phyloP scores from a whole-genome alignment of 2,113 vertebrate species.

The Perognathus longimembris region DNA sequence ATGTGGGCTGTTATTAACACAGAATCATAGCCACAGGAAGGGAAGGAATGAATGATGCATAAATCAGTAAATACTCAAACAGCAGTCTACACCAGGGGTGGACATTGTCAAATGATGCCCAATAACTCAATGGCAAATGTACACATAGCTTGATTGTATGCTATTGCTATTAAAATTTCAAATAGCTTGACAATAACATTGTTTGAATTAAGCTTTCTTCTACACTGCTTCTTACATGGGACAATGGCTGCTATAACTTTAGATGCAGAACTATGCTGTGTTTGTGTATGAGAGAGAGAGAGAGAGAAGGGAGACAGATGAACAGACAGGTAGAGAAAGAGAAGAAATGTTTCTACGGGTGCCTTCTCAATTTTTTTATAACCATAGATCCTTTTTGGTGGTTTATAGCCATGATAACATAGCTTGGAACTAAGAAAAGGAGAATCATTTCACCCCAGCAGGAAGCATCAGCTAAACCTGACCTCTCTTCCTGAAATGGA shows the following conservation, averaged over 20 bases:
- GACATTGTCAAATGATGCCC: background rate
- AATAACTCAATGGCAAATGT: background rate
- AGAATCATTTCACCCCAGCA: slow-evolving; percentile 31
- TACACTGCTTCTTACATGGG: background rate
- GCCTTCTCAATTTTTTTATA: slow-evolving; percentile 15
- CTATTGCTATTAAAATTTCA: slow-evolving; percentile 29
- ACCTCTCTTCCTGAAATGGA: slow-evolving; percentile 28
- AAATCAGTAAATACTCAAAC: slow-evolving; percentile 50
- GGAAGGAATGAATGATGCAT: slow-evolving; percentile 16
- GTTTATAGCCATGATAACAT: slow-evolving; percentile 28
- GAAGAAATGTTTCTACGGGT: slow-evolving; percentile 31
- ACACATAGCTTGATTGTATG: background rate
- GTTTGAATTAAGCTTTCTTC: slow-evolving; percentile 25
- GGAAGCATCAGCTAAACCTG: slow-evolving; percentile 9
- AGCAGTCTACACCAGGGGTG: background rate
- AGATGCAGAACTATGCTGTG: slow-evolving; percentile 22
- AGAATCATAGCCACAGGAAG: background rate
- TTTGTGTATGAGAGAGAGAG: background rate
- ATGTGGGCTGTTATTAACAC: slow-evolving; percentile 15
- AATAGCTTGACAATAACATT: slow-evolving; percentile 13
- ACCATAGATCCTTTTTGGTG: background rate
- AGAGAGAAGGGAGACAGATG: background rate
- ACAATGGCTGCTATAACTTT: background rate
- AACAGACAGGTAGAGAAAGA: no score
- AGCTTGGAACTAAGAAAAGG: slow-evolving; percentile 31